Evolutionary conservation across 2,888 invertebrate genomes (phyloP).

Genomic region (Eilema depressum): DNA sequence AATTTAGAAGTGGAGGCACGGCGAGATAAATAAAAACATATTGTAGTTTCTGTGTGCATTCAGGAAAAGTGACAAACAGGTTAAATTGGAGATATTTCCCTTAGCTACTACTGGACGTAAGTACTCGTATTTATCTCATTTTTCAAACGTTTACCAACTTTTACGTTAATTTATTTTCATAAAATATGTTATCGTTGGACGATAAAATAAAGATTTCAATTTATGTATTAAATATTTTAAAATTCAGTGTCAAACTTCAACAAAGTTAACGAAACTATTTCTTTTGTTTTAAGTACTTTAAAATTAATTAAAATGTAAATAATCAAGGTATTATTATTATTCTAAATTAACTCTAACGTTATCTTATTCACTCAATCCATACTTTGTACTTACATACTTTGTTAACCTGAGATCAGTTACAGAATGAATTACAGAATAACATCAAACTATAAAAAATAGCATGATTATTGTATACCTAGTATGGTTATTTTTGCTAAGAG

Average conservation of each 20-base stretch:
- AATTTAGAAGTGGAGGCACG: neutral
- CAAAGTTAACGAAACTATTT: neutral
- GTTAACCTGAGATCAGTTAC: neutral
- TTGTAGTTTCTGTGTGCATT: neutral
- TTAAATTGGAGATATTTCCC: neutral
- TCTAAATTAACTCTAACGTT: neutral
- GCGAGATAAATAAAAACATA: neutral
- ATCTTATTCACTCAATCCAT: neutral
- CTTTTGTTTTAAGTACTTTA: neutral
- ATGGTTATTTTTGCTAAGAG: too few relatives aligned
- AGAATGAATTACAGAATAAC: neutral
- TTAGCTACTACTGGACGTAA: neutral
- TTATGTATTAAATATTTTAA: neutral
- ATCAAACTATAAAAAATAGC: neutral
- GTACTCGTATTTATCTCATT: neutral
- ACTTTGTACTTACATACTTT: neutral
- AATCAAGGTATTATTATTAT: neutral
- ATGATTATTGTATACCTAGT: too few relatives aligned
- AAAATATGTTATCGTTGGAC: neutral
- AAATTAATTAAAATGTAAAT: neutral
- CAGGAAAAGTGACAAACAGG: conserved; percentile 4
- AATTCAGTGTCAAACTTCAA: neutral
- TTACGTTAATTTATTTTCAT: too few relatives aligned
- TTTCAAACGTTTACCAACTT: neutral
- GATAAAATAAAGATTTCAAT: too few relatives aligned